Percentiles rank a stretch among this genome's conserved stretches.
phyloP scores from a whole-genome alignment of 1,140 invertebrate genomes.

The Cyclina sinensis region DNA sequence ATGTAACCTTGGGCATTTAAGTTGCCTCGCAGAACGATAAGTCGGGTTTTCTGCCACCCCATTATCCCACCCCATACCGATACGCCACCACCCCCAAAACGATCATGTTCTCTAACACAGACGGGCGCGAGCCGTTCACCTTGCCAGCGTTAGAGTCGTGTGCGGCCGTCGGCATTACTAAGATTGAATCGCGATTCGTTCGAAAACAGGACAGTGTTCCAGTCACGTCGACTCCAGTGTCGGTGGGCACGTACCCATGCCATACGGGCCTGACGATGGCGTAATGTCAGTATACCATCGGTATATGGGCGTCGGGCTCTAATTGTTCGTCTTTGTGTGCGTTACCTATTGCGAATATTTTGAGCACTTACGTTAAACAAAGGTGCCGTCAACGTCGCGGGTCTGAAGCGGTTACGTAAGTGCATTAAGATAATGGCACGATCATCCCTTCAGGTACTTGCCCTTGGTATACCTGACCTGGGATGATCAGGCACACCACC shows the following conservation, averaged over 20 bases:
- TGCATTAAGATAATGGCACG: too few species aligned
- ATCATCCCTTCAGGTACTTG: too few species aligned
- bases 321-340: too few species aligned
- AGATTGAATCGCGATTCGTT: neutral
- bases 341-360: too few species aligned
- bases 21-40: neutral
- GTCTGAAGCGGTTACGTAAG: too few species aligned
- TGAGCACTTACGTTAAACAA: too few species aligned
- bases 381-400: too few species aligned
- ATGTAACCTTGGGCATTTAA: neutral
- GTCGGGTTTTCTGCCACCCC: neutral
- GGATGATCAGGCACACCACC: too few species aligned
- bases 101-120: neutral
- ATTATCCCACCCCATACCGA: too few species aligned
- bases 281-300: too few species aligned
- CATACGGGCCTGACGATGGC: neutral
- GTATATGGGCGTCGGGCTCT: too few species aligned
- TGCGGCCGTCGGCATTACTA: neutral
- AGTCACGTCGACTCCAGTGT: neutral
- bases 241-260: neutral
- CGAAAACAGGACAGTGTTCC: neutral
- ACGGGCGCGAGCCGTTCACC: neutral
- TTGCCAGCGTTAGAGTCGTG: neutral
- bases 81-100: neutral
- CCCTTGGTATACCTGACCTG: too few species aligned